Percentiles rank a stretch among this genome's conserved stretches.
phyloP scores from a whole-genome alignment of 92 coral and sea anemone species.

The Phymanthus crucifer region DNA sequence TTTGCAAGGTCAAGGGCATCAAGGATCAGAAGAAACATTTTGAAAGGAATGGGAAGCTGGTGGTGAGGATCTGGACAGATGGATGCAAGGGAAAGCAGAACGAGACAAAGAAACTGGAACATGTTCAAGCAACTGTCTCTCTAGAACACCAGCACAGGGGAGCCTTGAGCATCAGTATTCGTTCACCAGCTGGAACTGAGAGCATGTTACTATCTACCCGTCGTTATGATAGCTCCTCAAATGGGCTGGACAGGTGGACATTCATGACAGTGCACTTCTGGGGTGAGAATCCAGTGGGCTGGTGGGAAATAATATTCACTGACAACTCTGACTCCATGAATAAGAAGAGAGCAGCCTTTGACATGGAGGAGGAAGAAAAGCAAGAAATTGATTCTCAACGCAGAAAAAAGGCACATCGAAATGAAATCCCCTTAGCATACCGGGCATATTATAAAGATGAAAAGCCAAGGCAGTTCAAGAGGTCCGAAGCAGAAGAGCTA shows the following conservation, averaged over 20 bases:
- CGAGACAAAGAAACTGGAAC: constrained; percentile 69
- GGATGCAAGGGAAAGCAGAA: constrained; percentile 77
- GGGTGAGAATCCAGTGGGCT: constrained; percentile 80
- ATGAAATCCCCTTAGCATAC: constrained; percentile 48
- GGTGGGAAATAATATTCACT: constrained; percentile 65
- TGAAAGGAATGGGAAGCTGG: constrained; percentile 55
- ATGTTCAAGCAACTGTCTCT: constrained; percentile 77
- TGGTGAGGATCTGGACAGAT: constrained; percentile 54
- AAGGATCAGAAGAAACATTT: constrained; percentile 40
- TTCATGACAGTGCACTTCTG: constrained; percentile 95
- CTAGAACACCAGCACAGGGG: constrained; percentile 83
- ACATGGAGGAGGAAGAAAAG: constrained; percentile 83
- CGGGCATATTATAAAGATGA: constrained; percentile 3
- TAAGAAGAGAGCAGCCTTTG: constrained; percentile 50
- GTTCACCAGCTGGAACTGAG: constrained; percentile 75
- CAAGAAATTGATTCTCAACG: constrained; percentile 69
- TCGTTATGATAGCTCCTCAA: constrained; percentile 60
- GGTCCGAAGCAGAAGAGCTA: constrained; percentile 55
- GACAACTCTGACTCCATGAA: constrained; percentile 55
- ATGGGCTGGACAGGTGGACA: constrained; percentile 83
- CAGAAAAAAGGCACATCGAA: constrained; percentile 71
- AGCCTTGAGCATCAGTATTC: constrained; percentile 68
- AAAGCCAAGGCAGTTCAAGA: constrained; percentile 35
- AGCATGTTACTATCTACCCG: constrained; percentile 81
- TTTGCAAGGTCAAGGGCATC: constrained; percentile 59